Evolutionary conservation across 1,140 invertebrate species (phyloP), one percentile per base, ranked within the genome.

Genomic region (Pissodes strobi): DNA sequence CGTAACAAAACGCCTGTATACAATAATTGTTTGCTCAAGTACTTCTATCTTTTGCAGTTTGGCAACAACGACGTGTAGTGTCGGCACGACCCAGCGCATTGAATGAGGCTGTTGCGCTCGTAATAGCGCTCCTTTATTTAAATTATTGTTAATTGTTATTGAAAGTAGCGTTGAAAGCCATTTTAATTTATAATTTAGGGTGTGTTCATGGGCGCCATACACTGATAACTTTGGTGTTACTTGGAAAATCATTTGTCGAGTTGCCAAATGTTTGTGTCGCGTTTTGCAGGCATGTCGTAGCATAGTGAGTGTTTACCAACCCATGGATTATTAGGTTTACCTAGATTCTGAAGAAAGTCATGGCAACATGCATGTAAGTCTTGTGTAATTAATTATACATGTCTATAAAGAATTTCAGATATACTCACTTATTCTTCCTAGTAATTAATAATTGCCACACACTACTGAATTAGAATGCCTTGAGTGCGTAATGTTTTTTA

Each of bases 291-390:
- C 17, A 51, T 18, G 15, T 55, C n/a, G 27, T 38, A 15, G 22
- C 46, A 17, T 13, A 19, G 56, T 58, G 56, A 15, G 17, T 21
- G 22, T 63, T 53, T 38, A 22, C 39, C 25, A 23, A 17, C 15
- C 13, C 27, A 10, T 18, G 48, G 45, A 21, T 53, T 45, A 45
- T 52, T 52, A n/a, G 17, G 27, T 8, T 27, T 52, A 27, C 23
- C 48, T 25, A 45, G 17, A n/a, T 49, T 38, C 8, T 6, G 30
- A 30, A 37, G 53, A 64, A 58, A 56, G 67, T 60, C 68, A 72
- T 72, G 70, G 70, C 61, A 72, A 68, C 64, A 72, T 72, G 70
- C 68, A 65, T 68, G 70, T 72, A 68, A 72, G 70, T 56, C 25
- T 43, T 43, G 15, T 43, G 6, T 34, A 43, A 2, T 43, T 43